These are phyloP conservation scores for Tridacna crocea DNA, from an alignment of 2,888 invertebrate species.

Conservation along the genomic window DNA sequence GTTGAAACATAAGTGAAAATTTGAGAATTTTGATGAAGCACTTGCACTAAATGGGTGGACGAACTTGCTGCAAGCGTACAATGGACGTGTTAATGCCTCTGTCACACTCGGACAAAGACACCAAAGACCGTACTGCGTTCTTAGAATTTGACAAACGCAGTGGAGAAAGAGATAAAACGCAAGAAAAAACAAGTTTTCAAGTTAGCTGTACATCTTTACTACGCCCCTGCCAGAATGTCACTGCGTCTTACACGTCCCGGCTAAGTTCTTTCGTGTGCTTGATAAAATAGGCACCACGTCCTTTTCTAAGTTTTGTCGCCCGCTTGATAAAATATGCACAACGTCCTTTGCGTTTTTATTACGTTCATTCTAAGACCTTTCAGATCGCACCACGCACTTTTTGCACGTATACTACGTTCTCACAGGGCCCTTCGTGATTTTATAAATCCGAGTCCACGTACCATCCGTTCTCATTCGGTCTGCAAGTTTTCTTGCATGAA, in stretches of 20 bases:
- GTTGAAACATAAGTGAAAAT: too few relatives aligned
- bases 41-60: too few relatives aligned
- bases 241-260: neutral
- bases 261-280: neutral
- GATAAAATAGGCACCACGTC: slow-evolving; percentile 4
- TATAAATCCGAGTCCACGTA: too few relatives aligned
- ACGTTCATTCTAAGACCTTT: slow-evolving; percentile 1
- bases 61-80: too few relatives aligned
- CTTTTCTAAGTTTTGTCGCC: neutral
- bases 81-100: too few relatives aligned
- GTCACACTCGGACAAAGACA: too few relatives aligned
- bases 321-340: neutral
- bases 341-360: slow-evolving; percentile 5
- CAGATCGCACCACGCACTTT: slow-evolving; percentile 1
- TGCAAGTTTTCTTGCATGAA: too few relatives aligned
- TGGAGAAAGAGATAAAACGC: neutral
- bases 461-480: too few relatives aligned
- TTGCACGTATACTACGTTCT: neutral
- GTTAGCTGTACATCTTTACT: neutral
- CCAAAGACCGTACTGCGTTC: neutral
- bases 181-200: neutral
- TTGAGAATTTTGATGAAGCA: too few relatives aligned
- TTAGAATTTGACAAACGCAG: neutral
- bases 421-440: too few relatives aligned
- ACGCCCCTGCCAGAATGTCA: neutral